These are phyloP conservation scores for Brachyrhaphis roseni DNA, from an alignment of 2,797 vertebrate species.

Conservation along the genomic window DNA sequence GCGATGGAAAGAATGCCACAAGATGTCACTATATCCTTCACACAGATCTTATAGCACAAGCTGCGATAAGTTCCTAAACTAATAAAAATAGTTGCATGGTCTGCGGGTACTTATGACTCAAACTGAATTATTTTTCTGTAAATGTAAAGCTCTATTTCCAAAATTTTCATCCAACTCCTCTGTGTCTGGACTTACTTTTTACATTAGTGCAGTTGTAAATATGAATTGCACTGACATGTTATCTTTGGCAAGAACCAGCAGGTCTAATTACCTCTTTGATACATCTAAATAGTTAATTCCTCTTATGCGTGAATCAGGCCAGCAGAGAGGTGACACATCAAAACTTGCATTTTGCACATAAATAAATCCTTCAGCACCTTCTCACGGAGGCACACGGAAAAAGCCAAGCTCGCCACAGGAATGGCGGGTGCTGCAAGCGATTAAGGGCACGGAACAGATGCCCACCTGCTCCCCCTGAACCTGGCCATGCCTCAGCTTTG, in stretches of 20 bases:
- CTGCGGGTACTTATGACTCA: too few relatives aligned
- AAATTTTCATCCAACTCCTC: background rate
- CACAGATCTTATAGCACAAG: background rate
- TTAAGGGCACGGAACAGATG: conserved; percentile 85
- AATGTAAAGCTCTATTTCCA: background rate
- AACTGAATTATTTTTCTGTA: background rate
- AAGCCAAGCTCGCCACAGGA: conserved; percentile 75
- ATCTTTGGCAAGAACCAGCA: background rate
- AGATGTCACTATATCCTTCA: background rate
- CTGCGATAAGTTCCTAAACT: background rate
- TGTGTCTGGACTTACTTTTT: background rate
- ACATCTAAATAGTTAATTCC: conserved; percentile 47
- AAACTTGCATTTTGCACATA: conserved; percentile 53
- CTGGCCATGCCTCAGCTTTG: conserved; percentile 73
- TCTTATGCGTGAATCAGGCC: conserved; percentile 45
- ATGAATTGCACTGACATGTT: background rate
- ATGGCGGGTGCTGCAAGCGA: conserved; percentile 77
- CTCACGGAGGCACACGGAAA: conserved; percentile 47
- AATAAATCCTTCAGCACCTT: conserved; percentile 50
- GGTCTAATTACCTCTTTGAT: conserved; percentile 1
- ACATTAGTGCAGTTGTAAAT: too few relatives aligned
- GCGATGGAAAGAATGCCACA: background rate
- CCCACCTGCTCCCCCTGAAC: conserved; percentile 85
- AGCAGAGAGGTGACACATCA: conserved; percentile 50
- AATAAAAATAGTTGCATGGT: background rate